phyloP scores from a whole-genome alignment of 2,113 vertebrate species.

The Brevimyrus niger region DNA sequence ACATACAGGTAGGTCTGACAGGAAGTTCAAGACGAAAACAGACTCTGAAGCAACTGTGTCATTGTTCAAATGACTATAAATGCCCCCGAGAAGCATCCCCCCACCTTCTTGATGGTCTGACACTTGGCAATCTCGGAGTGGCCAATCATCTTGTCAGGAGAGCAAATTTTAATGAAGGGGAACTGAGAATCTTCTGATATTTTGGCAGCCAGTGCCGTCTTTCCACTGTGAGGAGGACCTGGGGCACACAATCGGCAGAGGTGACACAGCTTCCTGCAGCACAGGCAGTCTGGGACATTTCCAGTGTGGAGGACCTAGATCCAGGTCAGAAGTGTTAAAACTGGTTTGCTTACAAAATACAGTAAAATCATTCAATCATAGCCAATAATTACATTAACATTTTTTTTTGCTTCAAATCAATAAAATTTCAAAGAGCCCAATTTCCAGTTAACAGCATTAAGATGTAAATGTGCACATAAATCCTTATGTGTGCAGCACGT shows the following conservation, averaged over 20 bases:
- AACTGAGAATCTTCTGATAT: slow-evolving; percentile 92
- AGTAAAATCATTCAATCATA: background rate
- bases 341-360: background rate
- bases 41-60: background rate
- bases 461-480: background rate
- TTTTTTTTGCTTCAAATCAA: background rate
- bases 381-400: background rate
- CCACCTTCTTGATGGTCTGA: slow-evolving; percentile 95
- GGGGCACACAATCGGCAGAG: slow-evolving; percentile 6
- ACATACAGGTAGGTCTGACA: background rate
- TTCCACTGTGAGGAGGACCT: slow-evolving; percentile 92
- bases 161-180: slow-evolving; percentile 99
- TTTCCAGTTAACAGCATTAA: background rate
- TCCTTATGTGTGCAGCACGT: background rate
- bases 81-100: background rate
- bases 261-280: background rate
- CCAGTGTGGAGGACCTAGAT: no score
- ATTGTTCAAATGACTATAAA: background rate
- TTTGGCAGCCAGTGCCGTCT: slow-evolving; percentile 87
- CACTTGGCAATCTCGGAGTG: slow-evolving; percentile 94
- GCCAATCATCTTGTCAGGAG: slow-evolving; percentile 97
- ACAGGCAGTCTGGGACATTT: background rate
- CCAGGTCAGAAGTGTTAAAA: background rate
- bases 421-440: background rate
- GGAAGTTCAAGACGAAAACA: background rate